Evolutionary conservation across 2,797 vertebrate species (phyloP), one percentile per base, ranked within the genome.

Genomic region (Parambassis ranga): DNA sequence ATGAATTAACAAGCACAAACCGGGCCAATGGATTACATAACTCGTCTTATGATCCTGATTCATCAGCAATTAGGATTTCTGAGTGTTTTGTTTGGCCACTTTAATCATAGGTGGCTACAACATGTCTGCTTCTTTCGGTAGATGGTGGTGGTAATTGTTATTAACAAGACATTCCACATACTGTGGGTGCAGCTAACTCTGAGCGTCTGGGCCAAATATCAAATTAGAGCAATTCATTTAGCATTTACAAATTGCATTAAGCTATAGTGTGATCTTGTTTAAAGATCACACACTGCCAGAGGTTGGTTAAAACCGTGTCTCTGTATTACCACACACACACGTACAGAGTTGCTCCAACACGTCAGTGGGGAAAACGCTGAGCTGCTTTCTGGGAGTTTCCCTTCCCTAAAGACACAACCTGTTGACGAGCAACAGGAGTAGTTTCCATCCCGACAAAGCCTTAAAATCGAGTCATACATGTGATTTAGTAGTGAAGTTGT

Each of bases 41-140:
- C 8, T 33, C 4, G 7, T 36, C 82, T 63, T 53, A 52, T 86
- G 82, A 77, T 43, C 7, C 6, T 55, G 61, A 81, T 62, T 77
- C 56, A 63, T 63, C 56, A 19, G 24, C 14, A 20, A 3, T 37
- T 9, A 15, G 14, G 24, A 7, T 8, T 13, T 63, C 1, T 55
- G 8, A 20, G 18, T 43, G 59, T 63, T 48, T 37, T 55, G 5
- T 42, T 33, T 51, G 6, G 7, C 10, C 13, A 6, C 60, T 59
- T 48, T 5, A 44, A 48, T 23, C 14, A 39, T 10, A 50, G 6
- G 16, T n/a, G 23, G 14, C 4, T 18, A 8, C 19, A 2, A 39
- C 10, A 14, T 36, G 1, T 35, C 7, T 39, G 10, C 32, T 27
- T 46, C 32, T 51, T n/a, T 33, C 6, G 19, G 36, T 1, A 20